phyloP scores from a whole-genome alignment of 2,797 vertebrate species.

The Pempheris klunzingeri region DNA sequence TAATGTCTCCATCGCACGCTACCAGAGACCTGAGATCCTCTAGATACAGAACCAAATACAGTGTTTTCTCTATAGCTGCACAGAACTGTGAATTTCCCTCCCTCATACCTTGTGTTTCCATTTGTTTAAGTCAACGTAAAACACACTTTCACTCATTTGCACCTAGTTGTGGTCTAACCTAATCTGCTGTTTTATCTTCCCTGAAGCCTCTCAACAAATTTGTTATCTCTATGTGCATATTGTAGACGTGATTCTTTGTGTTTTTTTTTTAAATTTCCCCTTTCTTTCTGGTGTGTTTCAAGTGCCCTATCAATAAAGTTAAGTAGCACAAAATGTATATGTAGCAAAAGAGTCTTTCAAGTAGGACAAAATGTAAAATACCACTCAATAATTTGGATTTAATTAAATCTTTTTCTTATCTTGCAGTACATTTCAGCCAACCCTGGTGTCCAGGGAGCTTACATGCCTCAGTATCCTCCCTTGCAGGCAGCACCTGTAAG shows the following conservation, averaged over 20 bases:
- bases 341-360: background rate
- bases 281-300: background rate
- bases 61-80: background rate
- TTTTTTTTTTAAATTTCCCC: too few species aligned
- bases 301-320: background rate
- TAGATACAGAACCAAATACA: background rate
- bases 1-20: background rate
- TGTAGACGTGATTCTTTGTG: background rate
- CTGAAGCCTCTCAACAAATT: background rate
- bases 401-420: conserved; percentile 22
- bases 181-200: too few species aligned
- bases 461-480: conserved; percentile 95
- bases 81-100: too few species aligned
- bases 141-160: background rate
- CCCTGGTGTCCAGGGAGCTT: conserved; percentile 95
- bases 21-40: background rate
- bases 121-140: too few species aligned
- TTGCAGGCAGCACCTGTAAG: conserved; percentile 92
- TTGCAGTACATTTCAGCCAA: conserved; percentile 97
- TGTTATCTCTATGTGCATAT: background rate
- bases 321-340: background rate
- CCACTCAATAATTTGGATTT: background rate
- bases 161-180: background rate
- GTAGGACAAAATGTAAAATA: background rate
- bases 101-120: too few species aligned